A percentile compares a stretch with the other conserved stretches of the same genome.
phyloP scores from a whole-genome alignment of 2,113 vertebrate species.

The Pteropus alecto region DNA sequence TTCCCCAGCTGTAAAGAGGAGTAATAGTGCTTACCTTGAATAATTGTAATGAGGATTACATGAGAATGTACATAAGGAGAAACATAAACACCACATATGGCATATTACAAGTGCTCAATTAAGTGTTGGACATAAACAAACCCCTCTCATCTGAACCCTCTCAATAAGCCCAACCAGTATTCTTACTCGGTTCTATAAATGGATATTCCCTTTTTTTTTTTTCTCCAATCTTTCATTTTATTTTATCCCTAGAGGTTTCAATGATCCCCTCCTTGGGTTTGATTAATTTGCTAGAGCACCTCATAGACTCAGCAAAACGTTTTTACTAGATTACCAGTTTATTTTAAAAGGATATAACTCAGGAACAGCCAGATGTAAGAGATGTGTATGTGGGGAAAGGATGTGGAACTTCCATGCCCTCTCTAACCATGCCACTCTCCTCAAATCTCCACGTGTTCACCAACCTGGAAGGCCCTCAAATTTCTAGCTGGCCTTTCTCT shows the following conservation, averaged over 20 bases:
- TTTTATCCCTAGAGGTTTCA: background rate
- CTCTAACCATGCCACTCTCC: background rate
- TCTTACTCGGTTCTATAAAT: background rate
- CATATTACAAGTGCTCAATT: background rate
- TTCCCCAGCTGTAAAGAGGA: background rate
- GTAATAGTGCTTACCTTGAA: background rate
- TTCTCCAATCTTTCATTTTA: background rate
- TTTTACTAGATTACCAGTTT: background rate
- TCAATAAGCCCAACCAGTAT: background rate
- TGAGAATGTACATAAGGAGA: background rate
- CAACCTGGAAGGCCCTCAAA: background rate
- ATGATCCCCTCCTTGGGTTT: background rate
- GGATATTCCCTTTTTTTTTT: background rate
- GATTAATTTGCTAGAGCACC: background rate
- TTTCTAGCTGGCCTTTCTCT: background rate
- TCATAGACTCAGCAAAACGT: background rate
- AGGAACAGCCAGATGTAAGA: background rate
- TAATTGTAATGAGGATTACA: background rate
- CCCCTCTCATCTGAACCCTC: background rate
- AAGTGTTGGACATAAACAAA: background rate
- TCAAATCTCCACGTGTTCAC: background rate
- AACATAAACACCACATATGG: background rate
- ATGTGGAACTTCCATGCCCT: background rate
- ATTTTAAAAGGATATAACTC: background rate
- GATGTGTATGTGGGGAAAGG: background rate